These are phyloP conservation scores for Heliconius nattereri DNA, from an alignment of 1,140 invertebrate genomes.

Conservation along the genomic window DNA sequence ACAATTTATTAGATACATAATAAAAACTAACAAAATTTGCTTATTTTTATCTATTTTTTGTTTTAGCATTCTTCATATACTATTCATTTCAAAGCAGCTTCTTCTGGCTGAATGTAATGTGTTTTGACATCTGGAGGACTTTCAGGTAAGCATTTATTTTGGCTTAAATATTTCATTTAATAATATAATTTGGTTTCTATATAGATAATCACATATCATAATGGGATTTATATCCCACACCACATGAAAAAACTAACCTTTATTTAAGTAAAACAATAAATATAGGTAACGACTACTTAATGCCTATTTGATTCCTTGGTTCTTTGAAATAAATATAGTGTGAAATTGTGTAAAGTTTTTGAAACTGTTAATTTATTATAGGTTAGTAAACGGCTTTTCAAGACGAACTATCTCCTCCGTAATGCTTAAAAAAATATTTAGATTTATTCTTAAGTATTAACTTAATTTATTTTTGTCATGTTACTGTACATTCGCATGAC, in stretches of 20 bases:
- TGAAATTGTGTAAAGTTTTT: not conserved
- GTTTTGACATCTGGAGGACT: slow-evolving; percentile 89
- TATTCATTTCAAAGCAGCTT: slow-evolving; percentile 89
- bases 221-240: no score
- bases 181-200: not conserved
- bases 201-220: not conserved
- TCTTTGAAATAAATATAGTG: not conserved
- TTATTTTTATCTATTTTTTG: slow-evolving; percentile 34
- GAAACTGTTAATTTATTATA: no score
- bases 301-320: not conserved
- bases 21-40: no score
- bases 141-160: slow-evolving; percentile 81
- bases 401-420: no score
- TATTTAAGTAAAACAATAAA: not conserved
- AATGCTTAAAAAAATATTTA: not conserved
- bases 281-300: not conserved
- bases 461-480: not conserved
- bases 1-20: no score
- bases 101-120: slow-evolving; percentile 90
- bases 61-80: slow-evolving; percentile 86
- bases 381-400: no score
- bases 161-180: not conserved
- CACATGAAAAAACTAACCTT: not conserved
- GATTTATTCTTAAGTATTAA: not conserved
- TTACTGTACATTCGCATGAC: not conserved